Percentiles rank a stretch among this genome's conserved stretches.
phyloP scores from a whole-genome alignment of 2,888 invertebrate species.

The Furcula furcula region DNA sequence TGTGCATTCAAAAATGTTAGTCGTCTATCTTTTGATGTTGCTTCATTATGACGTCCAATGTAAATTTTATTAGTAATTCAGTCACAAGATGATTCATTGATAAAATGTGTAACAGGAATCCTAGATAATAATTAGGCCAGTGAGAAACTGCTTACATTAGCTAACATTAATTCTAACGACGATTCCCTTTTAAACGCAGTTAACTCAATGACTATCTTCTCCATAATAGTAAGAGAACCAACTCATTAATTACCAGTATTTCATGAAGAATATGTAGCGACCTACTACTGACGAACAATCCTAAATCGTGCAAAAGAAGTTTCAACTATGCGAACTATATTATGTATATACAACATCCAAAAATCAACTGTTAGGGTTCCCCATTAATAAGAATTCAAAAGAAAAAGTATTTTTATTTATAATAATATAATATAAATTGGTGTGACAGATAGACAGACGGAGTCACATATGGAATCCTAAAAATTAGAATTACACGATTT shows the following conservation, averaged over 20 bases:
- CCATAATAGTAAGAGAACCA: constrained; percentile 4
- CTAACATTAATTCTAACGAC: constrained; percentile 5
- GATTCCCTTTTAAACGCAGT: constrained; percentile 11
- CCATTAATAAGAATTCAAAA: no score
- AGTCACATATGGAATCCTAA: no score
- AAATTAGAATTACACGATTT: no score
- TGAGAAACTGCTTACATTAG: constrained; percentile 11
- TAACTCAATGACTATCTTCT: constrained; percentile 3
- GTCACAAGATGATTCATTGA: constrained; percentile 1
- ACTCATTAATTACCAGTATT: background rate
- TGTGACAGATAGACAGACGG: no score
- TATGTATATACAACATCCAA: no score
- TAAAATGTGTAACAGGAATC: constrained; percentile 9
- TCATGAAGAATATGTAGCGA: constrained; percentile 35
- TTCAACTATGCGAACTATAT: no score
- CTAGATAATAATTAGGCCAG: constrained; percentile 10
- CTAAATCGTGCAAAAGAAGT: no score
- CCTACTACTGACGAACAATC: no score
- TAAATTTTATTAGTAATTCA: background rate
- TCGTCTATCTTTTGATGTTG: constrained; percentile 7
- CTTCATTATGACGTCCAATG: constrained; percentile 3
- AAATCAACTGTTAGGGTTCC: no score
- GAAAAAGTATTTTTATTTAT: no score
- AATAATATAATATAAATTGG: no score
- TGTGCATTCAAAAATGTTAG: constrained; percentile 13